These are phyloP conservation scores for Goniozus legneri DNA, from an alignment of 1,140 invertebrate genomes.

Conservation along the genomic window DNA sequence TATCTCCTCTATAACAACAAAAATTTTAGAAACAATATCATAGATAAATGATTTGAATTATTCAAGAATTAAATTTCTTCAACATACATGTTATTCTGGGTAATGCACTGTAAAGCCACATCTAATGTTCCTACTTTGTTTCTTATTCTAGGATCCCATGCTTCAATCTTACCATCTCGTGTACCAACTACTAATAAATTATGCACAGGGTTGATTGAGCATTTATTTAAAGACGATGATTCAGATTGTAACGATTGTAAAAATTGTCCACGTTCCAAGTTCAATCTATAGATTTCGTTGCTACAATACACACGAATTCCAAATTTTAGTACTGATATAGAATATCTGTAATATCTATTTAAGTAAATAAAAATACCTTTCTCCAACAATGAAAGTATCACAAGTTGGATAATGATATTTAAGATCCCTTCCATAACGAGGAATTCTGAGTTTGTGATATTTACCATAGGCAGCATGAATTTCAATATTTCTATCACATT, in stretches of 20 bases:
- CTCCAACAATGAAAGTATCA: conserved; percentile 90
- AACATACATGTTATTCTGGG: conserved; percentile 60
- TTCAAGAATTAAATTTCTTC: no score
- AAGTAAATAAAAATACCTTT: conserved; percentile 51
- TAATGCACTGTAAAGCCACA: conserved; percentile 72
- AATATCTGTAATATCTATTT: conserved; percentile 11
- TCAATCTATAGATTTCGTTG: conserved; percentile 89
- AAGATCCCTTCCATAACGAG: conserved; percentile 93
- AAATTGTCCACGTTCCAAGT: conserved; percentile 94
- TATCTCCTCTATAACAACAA: conserved; percentile 10
- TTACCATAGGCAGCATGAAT: conserved; percentile 91
- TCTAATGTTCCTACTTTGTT: conserved; percentile 78
- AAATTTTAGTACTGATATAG: conserved; percentile 65
- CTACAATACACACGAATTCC: conserved; percentile 50
- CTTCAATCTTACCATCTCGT: conserved; percentile 89
- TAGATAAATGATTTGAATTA: no score
- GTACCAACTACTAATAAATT: conserved; percentile 85
- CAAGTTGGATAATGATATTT: conserved; percentile 86
- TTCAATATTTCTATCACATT: conserved; percentile 88
- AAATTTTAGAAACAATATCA: no score
- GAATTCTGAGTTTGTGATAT: conserved; percentile 88
- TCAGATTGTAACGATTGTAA: conserved; percentile 77
- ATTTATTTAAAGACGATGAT: conserved; percentile 77
- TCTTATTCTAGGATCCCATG: conserved; percentile 88
- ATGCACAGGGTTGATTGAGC: conserved; percentile 85